phyloP scores from a whole-genome alignment of 2,797 vertebrate species.

The Orientallactaga sibirica region DNA sequence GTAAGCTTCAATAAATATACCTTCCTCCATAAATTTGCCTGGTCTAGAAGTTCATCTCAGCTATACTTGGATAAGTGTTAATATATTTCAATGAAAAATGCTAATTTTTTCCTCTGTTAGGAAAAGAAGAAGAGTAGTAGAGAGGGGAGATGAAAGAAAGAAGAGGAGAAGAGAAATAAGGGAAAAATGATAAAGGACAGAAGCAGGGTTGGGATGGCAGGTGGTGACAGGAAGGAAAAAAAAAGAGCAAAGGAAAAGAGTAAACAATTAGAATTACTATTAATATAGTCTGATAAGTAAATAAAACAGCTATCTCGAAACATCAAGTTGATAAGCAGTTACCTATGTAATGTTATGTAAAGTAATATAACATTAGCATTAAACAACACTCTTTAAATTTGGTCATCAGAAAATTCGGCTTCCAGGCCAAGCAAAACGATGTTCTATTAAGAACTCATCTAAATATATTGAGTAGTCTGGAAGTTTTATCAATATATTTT shows the following conservation, averaged over 20 bases:
- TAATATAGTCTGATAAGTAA: not conserved
- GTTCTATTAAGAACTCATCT: not conserved
- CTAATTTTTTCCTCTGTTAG: too few species aligned
- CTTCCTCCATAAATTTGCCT: too few species aligned
- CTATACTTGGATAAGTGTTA: too few species aligned
- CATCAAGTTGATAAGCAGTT: not conserved
- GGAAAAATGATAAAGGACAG: not conserved
- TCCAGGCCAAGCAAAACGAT: not conserved
- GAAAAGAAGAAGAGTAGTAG: too few species aligned
- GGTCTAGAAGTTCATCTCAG: too few species aligned
- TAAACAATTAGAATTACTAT: not conserved
- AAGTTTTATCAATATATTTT: not conserved
- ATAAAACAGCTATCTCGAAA: not conserved
- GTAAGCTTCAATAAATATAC: too few species aligned
- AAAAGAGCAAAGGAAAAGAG: not conserved
- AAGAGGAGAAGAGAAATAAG: not conserved
- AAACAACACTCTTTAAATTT: not conserved
- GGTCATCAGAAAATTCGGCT: not conserved
- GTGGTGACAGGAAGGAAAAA: not conserved
- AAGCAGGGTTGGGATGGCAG: accelerated
- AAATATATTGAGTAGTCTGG: not conserved
- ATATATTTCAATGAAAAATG: too few species aligned
- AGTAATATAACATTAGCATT: not conserved
- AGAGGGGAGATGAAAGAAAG: not conserved
- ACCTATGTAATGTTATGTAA: not conserved